A percentile compares a stretch with the other conserved stretches of the same genome.
Evolutionary conservation across 2,888 invertebrate species (phyloP).

Genomic region (Noctua janthina): DNA sequence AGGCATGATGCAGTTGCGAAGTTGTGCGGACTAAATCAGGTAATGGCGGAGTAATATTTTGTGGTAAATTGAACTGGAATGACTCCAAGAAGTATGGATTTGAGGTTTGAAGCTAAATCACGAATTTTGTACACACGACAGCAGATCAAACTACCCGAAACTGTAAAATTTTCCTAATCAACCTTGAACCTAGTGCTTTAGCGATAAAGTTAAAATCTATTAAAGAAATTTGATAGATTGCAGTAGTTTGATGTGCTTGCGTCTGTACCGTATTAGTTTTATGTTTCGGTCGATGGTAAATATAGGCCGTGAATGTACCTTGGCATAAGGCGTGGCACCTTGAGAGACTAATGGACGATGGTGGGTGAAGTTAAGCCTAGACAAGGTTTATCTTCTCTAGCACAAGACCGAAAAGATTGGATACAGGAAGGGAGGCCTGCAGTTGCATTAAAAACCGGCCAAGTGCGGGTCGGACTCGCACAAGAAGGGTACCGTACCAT

Average conservation of each 20-base stretch:
- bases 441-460: no score
- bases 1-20: constrained; percentile 13
- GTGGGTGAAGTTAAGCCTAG: background rate
- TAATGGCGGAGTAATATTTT: constrained; percentile 29
- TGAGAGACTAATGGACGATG: background rate
- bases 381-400: background rate
- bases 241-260: no score
- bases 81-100: constrained; percentile 9
- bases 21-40: constrained; percentile 34
- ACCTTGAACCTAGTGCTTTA: no score
- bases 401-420: background rate
- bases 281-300: background rate
- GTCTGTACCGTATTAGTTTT: background rate
- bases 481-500: no score
- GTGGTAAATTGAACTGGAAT: constrained; percentile 30
- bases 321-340: background rate
- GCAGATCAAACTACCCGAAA: no score
- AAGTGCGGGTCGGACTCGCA: no score
- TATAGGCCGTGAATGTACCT: background rate
- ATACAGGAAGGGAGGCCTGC: background rate
- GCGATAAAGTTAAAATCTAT: no score
- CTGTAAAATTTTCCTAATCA: no score
- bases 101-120: constrained; percentile 4
- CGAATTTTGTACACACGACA: background rate
- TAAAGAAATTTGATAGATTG: no score